Conservation (phyloP, 2,113 vertebrate species). For the Ondatra zibethicus region DNA sequence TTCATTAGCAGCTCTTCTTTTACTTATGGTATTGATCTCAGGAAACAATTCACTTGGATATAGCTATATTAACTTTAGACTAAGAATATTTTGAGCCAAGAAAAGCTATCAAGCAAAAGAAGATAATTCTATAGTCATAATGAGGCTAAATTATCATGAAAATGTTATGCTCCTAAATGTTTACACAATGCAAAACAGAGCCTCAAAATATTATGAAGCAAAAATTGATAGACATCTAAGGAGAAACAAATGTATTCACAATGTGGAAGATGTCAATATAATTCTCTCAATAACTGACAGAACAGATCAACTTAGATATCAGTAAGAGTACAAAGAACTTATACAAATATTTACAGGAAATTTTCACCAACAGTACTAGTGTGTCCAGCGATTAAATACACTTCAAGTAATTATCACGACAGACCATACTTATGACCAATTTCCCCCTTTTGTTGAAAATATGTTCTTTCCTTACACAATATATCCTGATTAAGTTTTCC, state of each 20-base stretch:
- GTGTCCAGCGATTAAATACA: not conserved
- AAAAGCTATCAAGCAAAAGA: not conserved
- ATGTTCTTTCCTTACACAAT: not conserved
- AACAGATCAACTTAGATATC: not conserved
- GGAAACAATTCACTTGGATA: not conserved
- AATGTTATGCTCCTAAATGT: not conserved
- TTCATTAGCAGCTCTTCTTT: not conserved
- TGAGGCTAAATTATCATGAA: not conserved
- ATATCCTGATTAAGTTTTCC: not conserved
- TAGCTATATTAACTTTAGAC: not conserved
- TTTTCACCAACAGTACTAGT: not conserved
- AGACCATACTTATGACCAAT: not conserved
- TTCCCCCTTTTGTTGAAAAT: not conserved
- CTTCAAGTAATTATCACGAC: not conserved
- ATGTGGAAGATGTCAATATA: not conserved
- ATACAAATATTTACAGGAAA: not conserved
- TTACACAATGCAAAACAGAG: not conserved
- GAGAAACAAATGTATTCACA: not conserved
- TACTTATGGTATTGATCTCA: not conserved
- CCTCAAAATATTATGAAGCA: not conserved
- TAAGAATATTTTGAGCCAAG: not conserved
- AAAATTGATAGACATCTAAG: not conserved
- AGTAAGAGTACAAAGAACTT: too few relatives aligned
- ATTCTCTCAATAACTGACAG: not conserved
- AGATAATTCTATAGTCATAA: not conserved